These are phyloP conservation scores for Apogon hyalosoma DNA, from an alignment of 2,797 vertebrate species.

Conservation along the genomic window DNA sequence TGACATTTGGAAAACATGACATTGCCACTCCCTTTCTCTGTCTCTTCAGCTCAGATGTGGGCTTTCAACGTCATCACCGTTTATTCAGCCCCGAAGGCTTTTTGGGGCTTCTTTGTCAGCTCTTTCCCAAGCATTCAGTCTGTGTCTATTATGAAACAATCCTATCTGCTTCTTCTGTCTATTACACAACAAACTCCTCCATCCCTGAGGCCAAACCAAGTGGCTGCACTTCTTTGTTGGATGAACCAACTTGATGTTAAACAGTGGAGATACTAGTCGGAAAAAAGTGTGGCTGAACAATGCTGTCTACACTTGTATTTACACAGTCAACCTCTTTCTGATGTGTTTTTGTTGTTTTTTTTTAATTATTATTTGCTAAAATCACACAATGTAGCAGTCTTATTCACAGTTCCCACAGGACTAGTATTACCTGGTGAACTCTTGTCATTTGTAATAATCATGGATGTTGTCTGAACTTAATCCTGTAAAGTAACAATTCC, in stretches of 20 bases:
- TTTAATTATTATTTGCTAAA: too few species aligned
- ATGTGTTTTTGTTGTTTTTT: too few species aligned
- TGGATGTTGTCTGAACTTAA: too few species aligned
- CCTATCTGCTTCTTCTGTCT: background rate
- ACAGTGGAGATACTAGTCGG: background rate
- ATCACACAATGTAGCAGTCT: too few species aligned
- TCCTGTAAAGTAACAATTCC: too few species aligned
- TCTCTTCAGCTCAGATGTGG: constrained; percentile 10
- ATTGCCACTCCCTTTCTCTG: constrained; percentile 5
- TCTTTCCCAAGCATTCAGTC: constrained; percentile 3
- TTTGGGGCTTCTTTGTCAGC: constrained; percentile 10
- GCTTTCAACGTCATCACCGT: background rate
- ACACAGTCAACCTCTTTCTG: too few species aligned
- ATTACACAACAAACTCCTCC: constrained; percentile 11
- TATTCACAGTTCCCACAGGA: too few species aligned
- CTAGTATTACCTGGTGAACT: too few species aligned
- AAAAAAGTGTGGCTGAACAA: background rate
- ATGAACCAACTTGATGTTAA: background rate
- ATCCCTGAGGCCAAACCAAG: background rate
- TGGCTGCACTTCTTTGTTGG: background rate
- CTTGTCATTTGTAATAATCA: too few species aligned
- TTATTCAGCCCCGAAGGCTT: background rate
- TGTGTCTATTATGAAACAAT: constrained; percentile 30
- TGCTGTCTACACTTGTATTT: too few species aligned
- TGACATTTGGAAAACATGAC: background rate